phyloP scores from a whole-genome alignment of 2,888 invertebrate genomes.

The Phortica okadai region DNA sequence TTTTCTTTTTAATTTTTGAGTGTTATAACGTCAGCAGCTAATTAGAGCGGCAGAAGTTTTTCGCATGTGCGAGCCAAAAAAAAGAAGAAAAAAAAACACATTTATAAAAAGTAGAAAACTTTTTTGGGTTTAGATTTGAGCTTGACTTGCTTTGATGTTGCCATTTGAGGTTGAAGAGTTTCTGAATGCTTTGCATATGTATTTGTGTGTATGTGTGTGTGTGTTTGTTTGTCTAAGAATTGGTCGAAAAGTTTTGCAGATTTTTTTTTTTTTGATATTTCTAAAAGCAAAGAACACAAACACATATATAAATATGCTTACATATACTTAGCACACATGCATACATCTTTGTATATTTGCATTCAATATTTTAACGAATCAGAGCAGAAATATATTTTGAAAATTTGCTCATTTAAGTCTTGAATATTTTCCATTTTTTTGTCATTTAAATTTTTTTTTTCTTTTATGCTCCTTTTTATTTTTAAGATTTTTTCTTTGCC shows the following conservation, averaged over 20 bases:
- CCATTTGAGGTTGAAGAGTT: background rate
- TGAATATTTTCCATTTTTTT: background rate
- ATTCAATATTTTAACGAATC: conserved; percentile 37
- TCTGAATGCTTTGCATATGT: background rate
- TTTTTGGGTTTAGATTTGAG: conserved; percentile 55
- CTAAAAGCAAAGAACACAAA: conserved; percentile 8
- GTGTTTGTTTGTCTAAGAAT: too few species aligned
- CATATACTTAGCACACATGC: conserved; percentile 19
- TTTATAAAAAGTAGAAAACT: conserved; percentile 66
- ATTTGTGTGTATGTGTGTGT: conserved; percentile 23
- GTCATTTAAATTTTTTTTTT: background rate
- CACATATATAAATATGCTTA: background rate
- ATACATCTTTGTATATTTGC: conserved; percentile 39
- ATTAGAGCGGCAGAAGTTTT: conserved; percentile 19
- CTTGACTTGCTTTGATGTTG: conserved; percentile 42
- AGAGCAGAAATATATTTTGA: background rate
- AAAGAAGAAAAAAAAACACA: conserved; percentile 55
- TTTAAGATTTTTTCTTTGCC: conserved; percentile 9
- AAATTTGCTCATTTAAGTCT: background rate
- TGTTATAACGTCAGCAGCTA: conserved; percentile 15
- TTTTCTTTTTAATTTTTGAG: conserved; percentile 1
- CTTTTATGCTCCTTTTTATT: conserved; percentile 10
- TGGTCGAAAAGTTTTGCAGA: too few species aligned
- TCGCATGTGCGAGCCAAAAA: conserved; percentile 37
- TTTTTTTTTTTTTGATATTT: conserved; percentile 36